A percentile compares a stretch with the other conserved stretches of the same genome.
phyloP scores from a whole-genome alignment of 1,140 invertebrate species.

The Drosophila tristis region DNA sequence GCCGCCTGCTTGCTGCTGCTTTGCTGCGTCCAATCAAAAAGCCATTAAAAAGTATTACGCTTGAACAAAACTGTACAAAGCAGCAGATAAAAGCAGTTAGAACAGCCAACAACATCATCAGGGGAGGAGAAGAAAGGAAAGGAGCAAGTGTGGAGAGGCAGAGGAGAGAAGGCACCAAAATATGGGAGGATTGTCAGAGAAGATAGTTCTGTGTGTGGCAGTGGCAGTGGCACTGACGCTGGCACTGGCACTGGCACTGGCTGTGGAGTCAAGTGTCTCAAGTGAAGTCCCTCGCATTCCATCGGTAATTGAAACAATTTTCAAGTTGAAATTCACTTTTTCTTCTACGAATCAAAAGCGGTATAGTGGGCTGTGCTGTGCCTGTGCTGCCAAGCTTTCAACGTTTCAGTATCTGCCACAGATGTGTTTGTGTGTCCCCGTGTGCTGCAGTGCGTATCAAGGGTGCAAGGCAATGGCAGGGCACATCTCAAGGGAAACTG shows the following conservation, averaged over 20 bases:
- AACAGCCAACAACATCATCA: slow-evolving; percentile 14
- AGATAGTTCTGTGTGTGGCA: neutral
- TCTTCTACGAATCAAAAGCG: neutral
- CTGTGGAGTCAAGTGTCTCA: slow-evolving; percentile 1
- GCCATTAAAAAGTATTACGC: slow-evolving; percentile 84
- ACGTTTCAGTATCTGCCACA: slow-evolving; percentile 1
- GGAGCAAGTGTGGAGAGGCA: slow-evolving; percentile 12
- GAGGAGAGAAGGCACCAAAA: neutral
- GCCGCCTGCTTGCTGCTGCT: slow-evolving; percentile 38
- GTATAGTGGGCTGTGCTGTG: too few relatives aligned
- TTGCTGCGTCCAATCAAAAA: slow-evolving; percentile 80
- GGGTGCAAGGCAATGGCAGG: neutral
- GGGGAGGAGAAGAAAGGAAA: slow-evolving; percentile 13
- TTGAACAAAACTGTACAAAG: slow-evolving; percentile 81
- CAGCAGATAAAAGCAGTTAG: slow-evolving; percentile 70
- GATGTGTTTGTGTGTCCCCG: too few relatives aligned
- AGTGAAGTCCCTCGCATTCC: slow-evolving; percentile 22
- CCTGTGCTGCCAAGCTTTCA: neutral
- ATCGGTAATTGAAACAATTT: slow-evolving; percentile 62
- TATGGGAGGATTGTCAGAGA: neutral
- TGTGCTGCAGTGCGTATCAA: slow-evolving; percentile 19
- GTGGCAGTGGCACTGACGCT: too few relatives aligned
- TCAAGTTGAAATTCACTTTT: slow-evolving; percentile 49
- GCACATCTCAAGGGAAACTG: neutral
- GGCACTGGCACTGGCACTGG: too few relatives aligned